Evolutionary conservation across 2,797 vertebrate genomes (phyloP).

Genomic region (Petrocephalus schoutedeni): DNA sequence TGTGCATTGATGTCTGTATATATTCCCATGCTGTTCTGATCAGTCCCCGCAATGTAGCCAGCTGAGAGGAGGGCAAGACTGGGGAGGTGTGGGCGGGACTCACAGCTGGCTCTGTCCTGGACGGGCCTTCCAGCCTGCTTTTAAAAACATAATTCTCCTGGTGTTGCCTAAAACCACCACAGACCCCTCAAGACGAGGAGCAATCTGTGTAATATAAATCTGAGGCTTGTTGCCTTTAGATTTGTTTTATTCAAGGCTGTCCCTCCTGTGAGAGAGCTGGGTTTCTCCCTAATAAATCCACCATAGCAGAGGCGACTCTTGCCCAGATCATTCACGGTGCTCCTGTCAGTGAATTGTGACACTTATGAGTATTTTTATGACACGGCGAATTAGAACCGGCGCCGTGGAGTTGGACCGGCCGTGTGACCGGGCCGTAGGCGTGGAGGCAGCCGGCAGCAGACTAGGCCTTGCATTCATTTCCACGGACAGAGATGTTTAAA

Average conservation of each 20-base stretch:
- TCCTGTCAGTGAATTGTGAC: conserved; percentile 22
- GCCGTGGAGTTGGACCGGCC: background rate
- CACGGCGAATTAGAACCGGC: conserved; percentile 22
- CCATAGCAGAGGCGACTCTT: background rate
- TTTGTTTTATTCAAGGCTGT: background rate
- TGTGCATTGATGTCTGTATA: background rate
- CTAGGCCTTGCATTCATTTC: background rate
- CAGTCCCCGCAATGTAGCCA: too few relatives aligned
- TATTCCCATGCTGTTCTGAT: background rate
- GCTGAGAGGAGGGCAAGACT: background rate
- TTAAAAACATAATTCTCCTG: background rate
- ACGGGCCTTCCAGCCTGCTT: background rate
- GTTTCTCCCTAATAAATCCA: conserved; percentile 13
- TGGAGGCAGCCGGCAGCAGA: background rate
- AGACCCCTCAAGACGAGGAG: conserved; percentile 17
- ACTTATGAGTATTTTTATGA: conserved; percentile 20
- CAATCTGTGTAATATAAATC: conserved; percentile 19
- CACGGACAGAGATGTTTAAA: conserved; percentile 12
- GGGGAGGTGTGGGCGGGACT: background rate
- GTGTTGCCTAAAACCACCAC: conserved; percentile 19
- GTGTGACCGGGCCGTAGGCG: background rate
- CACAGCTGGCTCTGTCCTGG: background rate
- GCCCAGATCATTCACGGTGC: background rate
- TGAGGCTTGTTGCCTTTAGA: conserved; percentile 11
- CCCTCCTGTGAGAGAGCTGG: conserved; percentile 1